Evolutionary conservation across 2,888 invertebrate species (phyloP).

Genomic region (Ormyrus labotus): DNA sequence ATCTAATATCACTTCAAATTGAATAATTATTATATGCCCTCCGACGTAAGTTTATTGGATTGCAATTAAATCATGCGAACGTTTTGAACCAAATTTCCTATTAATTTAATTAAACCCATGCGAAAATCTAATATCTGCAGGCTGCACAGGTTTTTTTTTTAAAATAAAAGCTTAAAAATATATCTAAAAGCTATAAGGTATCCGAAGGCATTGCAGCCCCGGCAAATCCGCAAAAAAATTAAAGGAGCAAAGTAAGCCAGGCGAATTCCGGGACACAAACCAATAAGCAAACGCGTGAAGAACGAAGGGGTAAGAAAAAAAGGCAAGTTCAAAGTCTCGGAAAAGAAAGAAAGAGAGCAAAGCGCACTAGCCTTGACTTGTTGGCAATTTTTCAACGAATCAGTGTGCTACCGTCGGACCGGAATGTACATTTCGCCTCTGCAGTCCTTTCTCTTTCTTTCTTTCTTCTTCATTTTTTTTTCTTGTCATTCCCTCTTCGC

Average conservation of each 20-base stretch:
- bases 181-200: too few species aligned
- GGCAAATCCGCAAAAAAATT: too few species aligned
- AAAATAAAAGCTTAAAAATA: too few species aligned
- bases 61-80: too few species aligned
- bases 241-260: neutral
- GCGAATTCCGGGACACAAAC: neutral
- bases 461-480: slow-evolving; percentile 18
- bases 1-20: too few species aligned
- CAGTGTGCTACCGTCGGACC: slow-evolving; percentile 66
- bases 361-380: slow-evolving; percentile 58
- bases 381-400: slow-evolving; percentile 73
- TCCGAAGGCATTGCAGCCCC: too few species aligned
- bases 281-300: slow-evolving; percentile 31
- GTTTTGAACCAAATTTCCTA: too few species aligned
- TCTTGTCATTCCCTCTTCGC: neutral
- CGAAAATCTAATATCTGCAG: too few species aligned
- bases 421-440: slow-evolving; percentile 63
- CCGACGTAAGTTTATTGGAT: too few species aligned
- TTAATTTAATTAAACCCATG: too few species aligned
- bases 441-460: slow-evolving; percentile 25
- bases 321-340: slow-evolving; percentile 1
- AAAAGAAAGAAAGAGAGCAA: slow-evolving; percentile 27
- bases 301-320: slow-evolving; percentile 1
- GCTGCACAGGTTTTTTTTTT: too few species aligned
- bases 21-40: too few species aligned